A percentile compares a stretch with the other conserved stretches of the same genome.
Evolutionary conservation across 2,113 vertebrate genomes (phyloP).

Genomic region (Oncorhynchus masou): DNA sequence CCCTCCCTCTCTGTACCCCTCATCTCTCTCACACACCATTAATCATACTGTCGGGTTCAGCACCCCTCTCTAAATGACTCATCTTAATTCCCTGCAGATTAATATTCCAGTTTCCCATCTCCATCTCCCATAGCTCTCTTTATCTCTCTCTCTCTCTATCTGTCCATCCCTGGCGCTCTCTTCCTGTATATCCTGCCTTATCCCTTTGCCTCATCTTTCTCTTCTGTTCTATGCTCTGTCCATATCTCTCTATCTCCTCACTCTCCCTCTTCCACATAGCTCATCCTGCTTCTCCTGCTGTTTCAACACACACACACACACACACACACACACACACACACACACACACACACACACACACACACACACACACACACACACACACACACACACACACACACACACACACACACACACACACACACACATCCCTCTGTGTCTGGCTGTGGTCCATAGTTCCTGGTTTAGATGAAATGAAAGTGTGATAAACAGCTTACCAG

Average conservation of each 20-base stretch:
- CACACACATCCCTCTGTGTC: conserved; percentile 45
- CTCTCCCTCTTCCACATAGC: conserved; percentile 50
- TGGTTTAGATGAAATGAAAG: conserved; percentile 70
- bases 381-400: too few species aligned
- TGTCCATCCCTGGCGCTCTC: too few species aligned
- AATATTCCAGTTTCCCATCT: neutral
- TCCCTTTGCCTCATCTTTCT: conserved; percentile 38
- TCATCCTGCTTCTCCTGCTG: conserved; percentile 26
- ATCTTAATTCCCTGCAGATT: too few species aligned
- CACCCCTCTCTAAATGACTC: too few species aligned
- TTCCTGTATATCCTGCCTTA: too few species aligned
- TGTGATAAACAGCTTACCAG: conserved; percentile 74
- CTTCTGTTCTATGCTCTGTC: conserved; percentile 58
- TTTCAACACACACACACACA: neutral
- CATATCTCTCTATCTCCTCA: conserved; percentile 62
- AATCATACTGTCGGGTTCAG: too few species aligned
- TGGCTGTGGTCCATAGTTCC: conserved; percentile 52
- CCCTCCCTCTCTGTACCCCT: too few species aligned
- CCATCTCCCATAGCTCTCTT: conserved; percentile 24
- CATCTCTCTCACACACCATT: too few species aligned
- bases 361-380: too few species aligned
- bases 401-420: too few species aligned
- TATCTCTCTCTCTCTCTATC: too few species aligned
- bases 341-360: too few species aligned
- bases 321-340: neutral